Conservation (phyloP, 2,888 invertebrate species). For the Eupelmus urozonus region DNA sequence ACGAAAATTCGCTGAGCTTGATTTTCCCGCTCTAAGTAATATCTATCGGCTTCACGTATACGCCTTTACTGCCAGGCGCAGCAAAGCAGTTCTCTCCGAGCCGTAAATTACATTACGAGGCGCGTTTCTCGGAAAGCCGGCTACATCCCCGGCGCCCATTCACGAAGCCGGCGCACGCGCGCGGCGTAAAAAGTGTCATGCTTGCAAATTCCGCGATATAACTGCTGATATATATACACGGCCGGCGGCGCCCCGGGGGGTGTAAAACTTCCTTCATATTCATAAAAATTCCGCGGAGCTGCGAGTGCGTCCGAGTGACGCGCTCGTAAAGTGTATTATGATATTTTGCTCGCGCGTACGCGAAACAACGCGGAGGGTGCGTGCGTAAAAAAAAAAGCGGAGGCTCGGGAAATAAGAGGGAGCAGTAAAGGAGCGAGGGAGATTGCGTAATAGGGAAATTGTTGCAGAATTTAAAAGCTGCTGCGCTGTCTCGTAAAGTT, state of each 20-base stretch:
- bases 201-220: conserved; percentile 11
- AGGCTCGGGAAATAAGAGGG: neutral
- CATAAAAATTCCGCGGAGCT: conserved; percentile 21
- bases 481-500: neutral
- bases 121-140: no score
- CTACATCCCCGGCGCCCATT: no score
- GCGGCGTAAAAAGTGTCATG: conserved; percentile 9
- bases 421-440: neutral
- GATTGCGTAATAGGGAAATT: conserved; percentile 17
- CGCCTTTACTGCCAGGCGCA: no score
- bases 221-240: neutral
- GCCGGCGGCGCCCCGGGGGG: neutral
- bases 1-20: no score
- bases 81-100: no score
- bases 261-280: conserved; percentile 23
- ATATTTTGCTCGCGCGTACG: conserved; percentile 24
- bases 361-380: neutral
- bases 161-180: no score
- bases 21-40: no score
- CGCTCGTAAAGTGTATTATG: conserved; percentile 9
- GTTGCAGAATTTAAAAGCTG: conserved; percentile 27
- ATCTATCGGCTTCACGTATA: no score
- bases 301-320: neutral
- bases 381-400: neutral
- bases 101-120: no score